Evolutionary conservation across 2,113 vertebrate genomes (phyloP), one percentile per base, ranked within the genome.

Genomic region (Typhlomys cinereus): DNA sequence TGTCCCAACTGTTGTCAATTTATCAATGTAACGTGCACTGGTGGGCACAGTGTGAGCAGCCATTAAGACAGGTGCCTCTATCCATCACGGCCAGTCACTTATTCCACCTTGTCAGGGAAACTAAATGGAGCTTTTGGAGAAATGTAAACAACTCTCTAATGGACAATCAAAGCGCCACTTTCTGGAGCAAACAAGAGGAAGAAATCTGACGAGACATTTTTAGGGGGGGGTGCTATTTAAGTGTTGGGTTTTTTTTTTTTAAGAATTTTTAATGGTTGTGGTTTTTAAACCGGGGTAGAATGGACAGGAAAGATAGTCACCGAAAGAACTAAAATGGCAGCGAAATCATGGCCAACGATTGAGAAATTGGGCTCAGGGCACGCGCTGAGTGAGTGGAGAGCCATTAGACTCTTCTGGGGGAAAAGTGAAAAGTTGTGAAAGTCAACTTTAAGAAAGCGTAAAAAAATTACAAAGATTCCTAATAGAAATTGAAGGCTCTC

Each of bases 1-100:
- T 99, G 98, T 99, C 99, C 99, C 99, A 99, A 99, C 99, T 99
- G 99, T 99, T 99, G 99, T 99, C 99, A 99, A 99, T 99, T 99
- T 99, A 99, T 99, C 99, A 99, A 99, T 98, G 99, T 99, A 99
- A 98, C 98, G 98, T 99, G 99, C 99, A 98, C 99, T 99, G 98
- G 98, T 99, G 99, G 99, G 99, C 99, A 99, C 99, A 99, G 99
- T 99, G 99, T 99, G 99, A 99, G 99, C 98, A 98, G 98, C 99
- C 99, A 99, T 99, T 99, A 99, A 99, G 98, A 99, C 99, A 99
- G 99, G 99, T 99, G 99, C 98, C 98, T 98, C 98, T 98, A 99
- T 99, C 99, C 99, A 99, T 99, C 99, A 99, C 99, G 98, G 98
- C 98, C 98, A 99, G 99, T 99, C 99, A 99, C 98, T 99, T 99